A percentile compares a stretch with the other conserved stretches of the same genome.
Conservation (phyloP, 2,888 invertebrate genomes). For the Camponotus fellah region DNA sequence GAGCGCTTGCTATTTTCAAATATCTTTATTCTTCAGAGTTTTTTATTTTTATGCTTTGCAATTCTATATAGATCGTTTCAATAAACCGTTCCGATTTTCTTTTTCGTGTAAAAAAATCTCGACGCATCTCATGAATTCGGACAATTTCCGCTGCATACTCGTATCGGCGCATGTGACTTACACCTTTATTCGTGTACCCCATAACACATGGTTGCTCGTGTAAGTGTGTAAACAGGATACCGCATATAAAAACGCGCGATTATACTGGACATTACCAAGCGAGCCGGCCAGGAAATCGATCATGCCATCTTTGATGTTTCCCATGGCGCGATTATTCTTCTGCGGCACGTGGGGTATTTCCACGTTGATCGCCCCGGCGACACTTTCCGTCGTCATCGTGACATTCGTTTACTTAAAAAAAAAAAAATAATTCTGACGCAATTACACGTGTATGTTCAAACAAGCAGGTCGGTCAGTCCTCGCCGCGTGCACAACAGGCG, state of each 20-base stretch:
- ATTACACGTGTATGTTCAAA: conserved; percentile 40
- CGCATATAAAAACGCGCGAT: background rate
- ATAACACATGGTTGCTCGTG: background rate
- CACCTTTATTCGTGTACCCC: background rate
- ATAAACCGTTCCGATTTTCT: background rate
- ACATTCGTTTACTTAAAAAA: background rate
- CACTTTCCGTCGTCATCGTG: conserved; percentile 71
- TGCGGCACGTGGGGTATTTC: conserved; percentile 16
- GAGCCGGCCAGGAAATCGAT: conserved; percentile 95
- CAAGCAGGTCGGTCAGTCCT: background rate
- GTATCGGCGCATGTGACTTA: background rate
- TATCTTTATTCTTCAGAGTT: background rate
- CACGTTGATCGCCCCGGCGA: background rate
- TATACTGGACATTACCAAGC: conserved; percentile 88
- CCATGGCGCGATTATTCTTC: conserved; percentile 71
- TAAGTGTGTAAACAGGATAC: conserved; percentile 30
- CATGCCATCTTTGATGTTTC: conserved; percentile 88
- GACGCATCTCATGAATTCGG: background rate
- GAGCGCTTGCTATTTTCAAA: too few species aligned
- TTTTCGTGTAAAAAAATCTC: background rate
- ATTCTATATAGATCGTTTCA: background rate
- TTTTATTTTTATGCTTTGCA: background rate
- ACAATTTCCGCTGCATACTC: background rate
- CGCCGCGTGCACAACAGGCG: background rate
- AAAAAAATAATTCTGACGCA: background rate